phyloP scores from a whole-genome alignment of 2,888 invertebrate species.

The Corythucha ciliata region DNA sequence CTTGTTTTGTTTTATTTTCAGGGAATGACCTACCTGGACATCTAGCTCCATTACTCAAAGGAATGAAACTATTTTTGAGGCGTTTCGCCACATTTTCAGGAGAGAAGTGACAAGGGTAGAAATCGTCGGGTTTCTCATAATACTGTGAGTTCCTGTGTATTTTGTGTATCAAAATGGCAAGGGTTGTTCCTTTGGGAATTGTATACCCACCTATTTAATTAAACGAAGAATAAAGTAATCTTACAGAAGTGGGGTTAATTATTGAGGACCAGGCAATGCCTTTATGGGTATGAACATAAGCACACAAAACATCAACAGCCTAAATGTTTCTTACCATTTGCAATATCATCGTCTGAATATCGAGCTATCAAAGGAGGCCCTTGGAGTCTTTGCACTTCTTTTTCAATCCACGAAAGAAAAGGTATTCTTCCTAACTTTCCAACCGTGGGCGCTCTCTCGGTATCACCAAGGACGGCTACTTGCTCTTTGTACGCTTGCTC shows the following conservation, averaged over 20 bases:
- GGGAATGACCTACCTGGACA: conserved; percentile 5
- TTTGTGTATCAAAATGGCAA: no score
- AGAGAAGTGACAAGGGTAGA: no score
- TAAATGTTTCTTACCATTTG: background rate
- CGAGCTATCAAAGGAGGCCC: conserved; percentile 11
- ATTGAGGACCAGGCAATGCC: no score
- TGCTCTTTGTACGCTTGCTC: conserved; percentile 15
- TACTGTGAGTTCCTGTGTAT: no score
- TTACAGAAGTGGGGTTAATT: no score
- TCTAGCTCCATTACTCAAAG: background rate
- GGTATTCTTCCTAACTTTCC: conserved; percentile 17
- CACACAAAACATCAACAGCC: background rate
- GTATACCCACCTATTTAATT: no score
- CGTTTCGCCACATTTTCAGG: no score
- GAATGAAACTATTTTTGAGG: background rate
- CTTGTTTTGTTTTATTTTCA: no score
- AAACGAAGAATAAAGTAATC: no score
- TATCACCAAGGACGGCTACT: conserved; percentile 12
- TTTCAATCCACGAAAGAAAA: conserved; percentile 11
- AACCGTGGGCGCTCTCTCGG: conserved; percentile 4
- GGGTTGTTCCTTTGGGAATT: no score
- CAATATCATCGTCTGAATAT: conserved; percentile 1
- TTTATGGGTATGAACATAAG: no score
- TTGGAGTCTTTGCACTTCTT: conserved; percentile 13
- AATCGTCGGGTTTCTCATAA: no score